These are phyloP conservation scores for Rousettus leschenaultii DNA, from an alignment of 2,113 vertebrate genomes.

Conservation along the genomic window DNA sequence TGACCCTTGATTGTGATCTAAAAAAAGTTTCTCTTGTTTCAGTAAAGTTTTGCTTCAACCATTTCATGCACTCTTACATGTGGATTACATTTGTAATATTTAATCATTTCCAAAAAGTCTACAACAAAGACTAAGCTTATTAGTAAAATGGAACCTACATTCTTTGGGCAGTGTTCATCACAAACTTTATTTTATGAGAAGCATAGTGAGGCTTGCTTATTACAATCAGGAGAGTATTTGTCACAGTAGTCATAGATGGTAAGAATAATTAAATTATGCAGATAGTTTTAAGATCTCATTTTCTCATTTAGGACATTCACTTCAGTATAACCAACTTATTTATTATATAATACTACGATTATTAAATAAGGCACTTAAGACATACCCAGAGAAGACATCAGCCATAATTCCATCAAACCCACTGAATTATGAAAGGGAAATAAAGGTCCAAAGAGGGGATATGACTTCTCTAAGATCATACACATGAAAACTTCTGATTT, in stretches of 20 bases:
- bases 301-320: neutral
- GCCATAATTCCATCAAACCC: neutral
- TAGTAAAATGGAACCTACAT: neutral
- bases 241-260: neutral
- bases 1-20: neutral
- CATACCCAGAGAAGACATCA: neutral
- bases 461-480: neutral
- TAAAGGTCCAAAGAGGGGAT: neutral
- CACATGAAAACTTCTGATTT: neutral
- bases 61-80: neutral
- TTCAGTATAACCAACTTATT: neutral
- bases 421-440: neutral
- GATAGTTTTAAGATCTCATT: neutral
- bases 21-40: neutral
- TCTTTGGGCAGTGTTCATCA: neutral
- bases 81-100: constrained; percentile 37
- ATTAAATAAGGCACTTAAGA: neutral
- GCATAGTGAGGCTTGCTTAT: neutral
- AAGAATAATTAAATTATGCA: neutral
- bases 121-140: neutral
- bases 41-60: neutral
- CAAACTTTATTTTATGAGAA: constrained; percentile 27
- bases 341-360: neutral
- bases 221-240: neutral
- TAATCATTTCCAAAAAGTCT: constrained; percentile 38